Evolutionary conservation across 2,797 vertebrate genomes (phyloP), one percentile per base, ranked within the genome.

Genomic region (Tenualosa thibaudeaui): DNA sequence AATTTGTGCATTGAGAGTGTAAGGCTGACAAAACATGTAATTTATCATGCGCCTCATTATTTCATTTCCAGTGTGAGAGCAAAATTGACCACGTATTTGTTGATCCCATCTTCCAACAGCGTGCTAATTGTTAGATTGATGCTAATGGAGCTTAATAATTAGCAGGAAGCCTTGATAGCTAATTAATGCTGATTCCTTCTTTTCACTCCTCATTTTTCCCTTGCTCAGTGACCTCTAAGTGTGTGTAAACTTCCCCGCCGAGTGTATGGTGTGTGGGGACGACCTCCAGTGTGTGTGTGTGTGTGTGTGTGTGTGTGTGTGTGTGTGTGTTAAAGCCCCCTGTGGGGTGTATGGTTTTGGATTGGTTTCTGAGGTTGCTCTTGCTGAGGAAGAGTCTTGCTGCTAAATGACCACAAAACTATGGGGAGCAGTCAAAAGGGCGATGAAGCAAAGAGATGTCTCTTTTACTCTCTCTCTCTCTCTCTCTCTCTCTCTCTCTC

Each of bases 351-450:
- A 37, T 68, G 10, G 24, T 2, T 31, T 26, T 68, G 62, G 24
- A 26, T 13, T 26, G 62, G 24, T 37, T 26, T 31, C 13, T 37
- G 62, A 31, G 62, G 62, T 68, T 26, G 0, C 62, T 65, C 62
- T 26, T 10, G 22, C 62, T 65, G 62, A 68, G 62, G 1, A 31
- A 37, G 62, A 13, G 62, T 31, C 62, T 68, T 37, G 62, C 62
- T 68, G 26, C 12, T 68, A 31, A 68, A 68, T 68, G 24, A 68
- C 62, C 62, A 68, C 2, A 37, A 31, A 26, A 9, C 62, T 31
- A 68, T 26, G 15, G 62, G 62, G 62, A 68, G 62, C 62, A 68
- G 62, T 68, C 62, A 68, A 68, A 68, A 26, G 31, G 62, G 26
- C 26, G 7, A 65, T 65, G 26, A 26, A 65, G n/a, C 8, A 26